Evolutionary conservation across 2,888 invertebrate species (phyloP).

Genomic region (Napeogenes sylphis): DNA sequence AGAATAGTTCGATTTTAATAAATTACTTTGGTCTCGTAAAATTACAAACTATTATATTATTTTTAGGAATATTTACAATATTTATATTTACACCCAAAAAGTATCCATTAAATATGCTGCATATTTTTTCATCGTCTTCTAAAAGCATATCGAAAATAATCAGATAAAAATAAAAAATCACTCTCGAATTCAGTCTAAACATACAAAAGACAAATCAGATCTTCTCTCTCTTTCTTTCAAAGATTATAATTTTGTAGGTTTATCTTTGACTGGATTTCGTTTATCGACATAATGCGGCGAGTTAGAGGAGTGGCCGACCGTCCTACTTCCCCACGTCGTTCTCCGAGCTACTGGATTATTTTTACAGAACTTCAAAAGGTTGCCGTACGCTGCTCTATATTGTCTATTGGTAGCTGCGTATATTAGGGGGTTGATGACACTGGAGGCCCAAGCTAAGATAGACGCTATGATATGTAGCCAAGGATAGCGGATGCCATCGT

Average conservation of each 20-base stretch:
- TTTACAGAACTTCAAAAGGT: conserved; percentile 69
- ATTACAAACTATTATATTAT: not conserved
- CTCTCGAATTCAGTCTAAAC: not conserved
- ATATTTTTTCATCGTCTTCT: not conserved
- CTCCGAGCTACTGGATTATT: conserved; percentile 57
- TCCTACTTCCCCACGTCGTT: conserved; percentile 69
- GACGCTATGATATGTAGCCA: conserved; percentile 90
- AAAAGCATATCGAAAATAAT: too few relatives aligned
- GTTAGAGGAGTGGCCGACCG: conserved; percentile 69
- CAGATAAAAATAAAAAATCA: not conserved
- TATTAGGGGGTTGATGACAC: conserved; percentile 92
- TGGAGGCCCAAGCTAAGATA: conserved; percentile 92
- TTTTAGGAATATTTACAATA: not conserved
- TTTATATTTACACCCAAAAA: not conserved
- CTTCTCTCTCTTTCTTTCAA: not conserved
- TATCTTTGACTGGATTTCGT: conserved; percentile 55
- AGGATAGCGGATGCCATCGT: conserved; percentile 84
- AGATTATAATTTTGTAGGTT: conserved; percentile 63
- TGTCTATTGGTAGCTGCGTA: conserved; percentile 93
- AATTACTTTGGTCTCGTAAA: conserved; percentile 28
- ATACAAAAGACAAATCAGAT: not conserved
- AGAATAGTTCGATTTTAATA: conserved; percentile 15
- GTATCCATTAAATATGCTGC: not conserved
- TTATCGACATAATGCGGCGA: conserved; percentile 67
- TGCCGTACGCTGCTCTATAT: conserved; percentile 81